A percentile compares a stretch with the other conserved stretches of the same genome.
These are phyloP conservation scores for Anorthoa munda DNA, from an alignment of 2,888 invertebrate species.

Conservation along the genomic window DNA sequence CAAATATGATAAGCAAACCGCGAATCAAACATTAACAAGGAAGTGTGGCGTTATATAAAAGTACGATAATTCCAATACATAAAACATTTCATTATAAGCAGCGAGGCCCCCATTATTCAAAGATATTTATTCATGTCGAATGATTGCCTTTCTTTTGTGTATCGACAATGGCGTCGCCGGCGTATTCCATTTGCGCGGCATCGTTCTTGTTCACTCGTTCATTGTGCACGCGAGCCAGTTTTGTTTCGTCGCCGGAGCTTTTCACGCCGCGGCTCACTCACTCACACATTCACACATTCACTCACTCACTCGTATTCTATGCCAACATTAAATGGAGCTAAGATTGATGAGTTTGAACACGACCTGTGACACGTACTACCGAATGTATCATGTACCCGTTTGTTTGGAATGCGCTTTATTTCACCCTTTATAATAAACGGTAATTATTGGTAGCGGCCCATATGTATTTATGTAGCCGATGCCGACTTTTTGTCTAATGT, in stretches of 20 bases:
- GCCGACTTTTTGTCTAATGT: constrained; percentile 83
- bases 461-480: constrained; percentile 77
- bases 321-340: constrained; percentile 86
- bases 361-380: constrained; percentile 91
- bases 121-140: constrained; percentile 91
- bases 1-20: constrained; percentile 65
- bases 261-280: constrained; percentile 71
- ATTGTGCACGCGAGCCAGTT: constrained; percentile 86
- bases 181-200: constrained; percentile 87
- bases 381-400: constrained; percentile 80
- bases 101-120: constrained; percentile 87
- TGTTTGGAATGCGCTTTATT: constrained; percentile 86
- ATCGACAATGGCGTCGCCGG: constrained; percentile 86
- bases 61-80: constrained; percentile 88
- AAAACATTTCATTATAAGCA: constrained; percentile 90
- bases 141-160: constrained; percentile 90
- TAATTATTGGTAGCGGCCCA: constrained; percentile 85
- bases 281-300: constrained; percentile 52
- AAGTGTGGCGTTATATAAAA: constrained; percentile 79
- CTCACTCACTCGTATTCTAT: constrained; percentile 76
- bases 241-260: constrained; percentile 83
- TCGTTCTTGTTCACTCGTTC: constrained; percentile 77
- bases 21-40: constrained; percentile 75
- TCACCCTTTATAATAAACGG: constrained; percentile 86
- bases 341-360: constrained; percentile 90